Evolutionary conservation across 1,140 invertebrate genomes (phyloP).

Genomic region (Neodiprion lecontei): DNA sequence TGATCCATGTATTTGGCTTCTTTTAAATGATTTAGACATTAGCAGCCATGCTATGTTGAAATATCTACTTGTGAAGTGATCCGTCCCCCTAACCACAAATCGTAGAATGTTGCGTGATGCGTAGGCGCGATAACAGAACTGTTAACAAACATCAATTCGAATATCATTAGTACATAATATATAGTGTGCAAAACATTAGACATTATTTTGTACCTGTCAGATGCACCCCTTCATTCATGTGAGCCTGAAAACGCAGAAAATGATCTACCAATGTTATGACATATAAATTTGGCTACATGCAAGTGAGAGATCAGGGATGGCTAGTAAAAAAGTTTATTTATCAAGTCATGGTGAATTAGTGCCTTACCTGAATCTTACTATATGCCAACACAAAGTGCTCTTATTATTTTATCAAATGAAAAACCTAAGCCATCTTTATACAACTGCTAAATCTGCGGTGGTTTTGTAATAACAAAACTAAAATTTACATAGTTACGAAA

Average conservation of each 20-base stretch:
- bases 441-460: neutral
- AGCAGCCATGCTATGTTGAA: slow-evolving; percentile 7
- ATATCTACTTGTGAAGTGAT: neutral
- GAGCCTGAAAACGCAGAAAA: neutral
- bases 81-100: neutral
- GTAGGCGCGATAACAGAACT: neutral
- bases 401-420: slow-evolving; percentile 1
- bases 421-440: neutral
- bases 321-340: neutral
- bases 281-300: neutral
- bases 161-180: neutral
- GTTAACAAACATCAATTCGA: neutral
- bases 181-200: neutral
- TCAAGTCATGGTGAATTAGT: neutral
- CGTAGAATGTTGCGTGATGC: neutral
- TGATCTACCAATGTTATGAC: neutral
- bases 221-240: neutral
- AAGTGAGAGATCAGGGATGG: slow-evolving; percentile 6
- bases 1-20: too few relatives aligned
- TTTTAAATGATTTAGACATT: too few relatives aligned
- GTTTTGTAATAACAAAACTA: neutral
- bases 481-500: neutral
- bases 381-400: slow-evolving; percentile 1
- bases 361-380: neutral
- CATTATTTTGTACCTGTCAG: neutral